These are phyloP conservation scores for Caenorhabditis macrosperma DNA, from an alignment of 2,888 invertebrate species.

Conservation along the genomic window DNA sequence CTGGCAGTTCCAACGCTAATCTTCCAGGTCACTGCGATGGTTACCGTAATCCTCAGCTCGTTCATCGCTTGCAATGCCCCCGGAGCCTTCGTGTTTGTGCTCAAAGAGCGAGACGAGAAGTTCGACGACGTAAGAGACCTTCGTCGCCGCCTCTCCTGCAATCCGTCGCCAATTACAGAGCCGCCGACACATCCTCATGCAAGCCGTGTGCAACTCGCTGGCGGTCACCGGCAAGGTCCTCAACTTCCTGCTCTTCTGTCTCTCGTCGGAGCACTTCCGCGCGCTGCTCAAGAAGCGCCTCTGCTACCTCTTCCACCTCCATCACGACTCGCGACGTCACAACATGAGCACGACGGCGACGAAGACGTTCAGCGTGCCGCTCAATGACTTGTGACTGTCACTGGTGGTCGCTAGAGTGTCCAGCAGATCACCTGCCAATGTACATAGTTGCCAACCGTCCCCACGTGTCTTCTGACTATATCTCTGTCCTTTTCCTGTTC, in stretches of 20 bases:
- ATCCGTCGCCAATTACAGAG: constrained; percentile 42
- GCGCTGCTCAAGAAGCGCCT: constrained; percentile 63
- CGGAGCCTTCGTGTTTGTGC: constrained; percentile 63
- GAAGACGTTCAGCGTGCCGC: constrained; percentile 58
- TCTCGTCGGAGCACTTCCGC: constrained; percentile 71
- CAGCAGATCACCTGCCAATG: background rate
- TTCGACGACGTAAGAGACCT: constrained; percentile 40
- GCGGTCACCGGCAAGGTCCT: constrained; percentile 71
- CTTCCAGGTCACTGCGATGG: constrained; percentile 69
- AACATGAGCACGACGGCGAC: constrained; percentile 58
- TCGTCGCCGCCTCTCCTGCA: background rate
- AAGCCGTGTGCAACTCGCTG: constrained; percentile 64
- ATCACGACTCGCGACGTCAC: constrained; percentile 25
- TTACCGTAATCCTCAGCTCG: constrained; percentile 65
- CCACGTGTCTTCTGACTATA: background rate
- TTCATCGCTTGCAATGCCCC: constrained; percentile 71
- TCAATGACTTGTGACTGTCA: constrained; percentile 51
- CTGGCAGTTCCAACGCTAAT: background rate
- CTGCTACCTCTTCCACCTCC: constrained; percentile 38
- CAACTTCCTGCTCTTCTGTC: constrained; percentile 72
- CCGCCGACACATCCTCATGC: constrained; percentile 48
- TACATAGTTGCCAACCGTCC: constrained; percentile 15
- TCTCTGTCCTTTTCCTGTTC: constrained; percentile 1
- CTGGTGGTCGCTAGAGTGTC: background rate
- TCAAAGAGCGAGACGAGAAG: constrained; percentile 49